Conservation (phyloP, 2,113 vertebrate species). For the Zosterops pallidus region DNA sequence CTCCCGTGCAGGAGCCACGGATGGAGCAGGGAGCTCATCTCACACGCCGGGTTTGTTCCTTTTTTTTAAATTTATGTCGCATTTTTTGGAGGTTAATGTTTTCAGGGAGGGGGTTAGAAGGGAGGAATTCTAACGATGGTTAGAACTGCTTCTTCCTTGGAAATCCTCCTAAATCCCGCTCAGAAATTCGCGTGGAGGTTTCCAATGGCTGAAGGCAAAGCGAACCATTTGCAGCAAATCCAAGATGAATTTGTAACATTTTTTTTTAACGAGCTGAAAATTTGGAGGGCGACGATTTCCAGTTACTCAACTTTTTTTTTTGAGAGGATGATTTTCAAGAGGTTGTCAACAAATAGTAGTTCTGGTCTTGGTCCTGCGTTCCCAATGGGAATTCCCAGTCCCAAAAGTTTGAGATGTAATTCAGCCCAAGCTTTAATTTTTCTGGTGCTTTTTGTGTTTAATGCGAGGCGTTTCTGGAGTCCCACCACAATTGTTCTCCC, state of each 20-base stretch:
- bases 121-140: neutral
- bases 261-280: neutral
- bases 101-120: neutral
- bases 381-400: neutral
- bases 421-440: neutral
- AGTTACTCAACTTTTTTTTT: neutral
- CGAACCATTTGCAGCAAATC: neutral
- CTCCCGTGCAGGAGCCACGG: fast-evolving
- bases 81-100: neutral
- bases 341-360: conserved; percentile 12
- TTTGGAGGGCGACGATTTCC: neutral
- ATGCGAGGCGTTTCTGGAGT: neutral
- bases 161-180: neutral
- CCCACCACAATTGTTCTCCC: neutral
- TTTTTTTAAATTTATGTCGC: neutral
- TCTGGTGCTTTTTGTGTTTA: neutral
- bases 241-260: neutral
- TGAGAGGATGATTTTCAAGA: neutral
- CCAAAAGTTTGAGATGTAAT: neutral
- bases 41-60: neutral
- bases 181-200: neutral
- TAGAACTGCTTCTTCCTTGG: neutral
- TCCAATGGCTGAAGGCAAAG: neutral
- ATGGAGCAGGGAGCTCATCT: neutral
- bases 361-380: neutral